Evolutionary conservation across 2,113 vertebrate species (phyloP), one percentile per base, ranked within the genome.

Genomic region (Acanthisitta chloris): DNA sequence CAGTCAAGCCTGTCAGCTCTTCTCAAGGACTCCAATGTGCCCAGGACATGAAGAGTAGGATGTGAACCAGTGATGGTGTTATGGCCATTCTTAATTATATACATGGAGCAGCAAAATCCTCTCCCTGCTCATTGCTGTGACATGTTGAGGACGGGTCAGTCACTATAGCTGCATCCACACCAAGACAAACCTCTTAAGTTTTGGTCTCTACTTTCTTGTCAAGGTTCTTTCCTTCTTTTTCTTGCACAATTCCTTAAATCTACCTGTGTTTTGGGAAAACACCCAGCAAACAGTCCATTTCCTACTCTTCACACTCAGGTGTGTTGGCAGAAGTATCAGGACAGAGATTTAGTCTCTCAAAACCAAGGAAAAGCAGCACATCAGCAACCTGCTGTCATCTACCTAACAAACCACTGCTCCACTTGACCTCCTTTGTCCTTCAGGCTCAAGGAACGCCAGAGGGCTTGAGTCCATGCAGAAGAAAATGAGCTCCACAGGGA

Each of bases 401-500:
- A 19, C 26, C 45, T 5, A 46, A 36, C 54, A 43, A 36, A 7
- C 6, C 49, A 31, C 10, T 3, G 31, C 16, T 81, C 46, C n/a
- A 17, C 45, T 34, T 38, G 36, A 57, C 23, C 77, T 76, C 42
- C 31, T 25, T 70, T 40, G 51, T 86, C 36, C 74, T n/a, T 7
- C 67, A 29, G 81, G 67, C n/a, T 49, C 55, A 36, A 13, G 67
- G 34, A 54, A 25, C 9, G 54, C 58, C 70, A 52, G 31, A 26
- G 57, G 66, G 45, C 45, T 79, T 8, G 21, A 79, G 66, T 6
- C 29, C 36, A 28, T 31, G 59, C 77, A 20, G 55, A 62, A 23
- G 51, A 70, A 71, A 92, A 90, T 12, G 61, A 94, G 81, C 48
- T 84, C 82, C 81, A 19, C 19, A 14, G 72, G 86, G 67, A 34